Evolutionary conservation across 2,797 vertebrate species (phyloP), one percentile per base, ranked within the genome.

Genomic region (Masticophis lateralis): DNA sequence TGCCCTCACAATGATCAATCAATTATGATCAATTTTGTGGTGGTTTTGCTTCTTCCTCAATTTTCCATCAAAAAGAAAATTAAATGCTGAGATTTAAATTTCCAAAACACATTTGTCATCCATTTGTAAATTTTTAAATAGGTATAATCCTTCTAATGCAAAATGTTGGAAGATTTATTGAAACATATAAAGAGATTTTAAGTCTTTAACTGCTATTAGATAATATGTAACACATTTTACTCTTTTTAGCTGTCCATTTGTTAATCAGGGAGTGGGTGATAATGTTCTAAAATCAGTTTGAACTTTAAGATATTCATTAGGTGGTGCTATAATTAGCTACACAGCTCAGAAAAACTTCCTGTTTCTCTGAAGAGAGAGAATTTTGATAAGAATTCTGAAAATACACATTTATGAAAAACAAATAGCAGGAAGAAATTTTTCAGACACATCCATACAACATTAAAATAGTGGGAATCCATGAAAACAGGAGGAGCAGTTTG

Each of bases 151-250:
- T 66, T 57, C 92, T 93, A 93, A 5, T 89, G 59, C 0, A 79
- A 37, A 90, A 32, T 51, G 53, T 89, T 94, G 83, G 18, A 95
- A 92, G 27, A 90, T 95, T 89, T 92, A 56, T 59, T 91, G 87
- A 86, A 69, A 2, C 92, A 94, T 95, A 25, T 25, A 91, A 94
- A 94, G 18, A 91, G 22, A 57, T 87, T 14, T 83, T 91, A 94
- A 14, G 88, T 92, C 16, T 60, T 59, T 79, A 94, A 55, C 32
- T 86, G 22, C 16, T 92, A 0, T 91, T 90, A 89, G 66, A 86
- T 51, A 90, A 91, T 86, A 93, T 79, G 61, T 93, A 79, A 91
- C 61, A 91, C 57, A 91, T 86, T 91, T 86, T 56, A 87, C 57
- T 87, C 53, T 47, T 47, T 10, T 25, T 83, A 83, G 53, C 57